phyloP scores from a whole-genome alignment of 2,113 vertebrate genomes.

The Eublepharis macularius region DNA sequence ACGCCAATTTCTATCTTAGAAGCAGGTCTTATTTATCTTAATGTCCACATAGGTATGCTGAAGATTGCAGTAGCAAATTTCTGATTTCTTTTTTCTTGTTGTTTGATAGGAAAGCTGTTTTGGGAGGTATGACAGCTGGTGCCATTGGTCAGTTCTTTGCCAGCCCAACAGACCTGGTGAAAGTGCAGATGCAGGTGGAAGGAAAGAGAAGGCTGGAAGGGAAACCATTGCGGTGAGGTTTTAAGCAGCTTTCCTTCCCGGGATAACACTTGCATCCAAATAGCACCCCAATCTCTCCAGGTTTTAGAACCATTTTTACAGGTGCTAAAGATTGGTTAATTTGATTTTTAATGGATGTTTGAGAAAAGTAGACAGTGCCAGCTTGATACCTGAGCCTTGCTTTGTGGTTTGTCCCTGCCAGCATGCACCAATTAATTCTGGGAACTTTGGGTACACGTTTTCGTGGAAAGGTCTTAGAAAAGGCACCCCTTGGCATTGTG shows the following conservation, averaged over 20 bases:
- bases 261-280: too few relatives aligned
- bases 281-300: not conserved
- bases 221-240: constrained; percentile 79
- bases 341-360: not conserved
- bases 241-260: not conserved
- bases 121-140: constrained; percentile 82
- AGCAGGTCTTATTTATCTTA: not conserved
- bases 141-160: constrained; percentile 86
- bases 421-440: too few relatives aligned
- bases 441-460: too few relatives aligned
- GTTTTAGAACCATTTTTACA: not conserved
- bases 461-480: too few relatives aligned
- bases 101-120: constrained; percentile 79
- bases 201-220: constrained; percentile 83
- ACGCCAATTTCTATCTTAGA: not conserved
- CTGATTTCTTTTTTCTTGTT: not conserved
- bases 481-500: too few relatives aligned
- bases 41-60: not conserved
- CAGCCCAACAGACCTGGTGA: constrained; percentile 86
- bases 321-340: not conserved
- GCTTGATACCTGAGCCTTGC: too few relatives aligned
- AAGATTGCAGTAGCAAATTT: fast-evolving
- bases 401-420: too few relatives aligned
- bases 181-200: constrained; percentile 92
- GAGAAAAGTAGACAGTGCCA: not conserved